phyloP scores from a whole-genome alignment of 2,888 invertebrate species.

The Acronicta aceris region DNA sequence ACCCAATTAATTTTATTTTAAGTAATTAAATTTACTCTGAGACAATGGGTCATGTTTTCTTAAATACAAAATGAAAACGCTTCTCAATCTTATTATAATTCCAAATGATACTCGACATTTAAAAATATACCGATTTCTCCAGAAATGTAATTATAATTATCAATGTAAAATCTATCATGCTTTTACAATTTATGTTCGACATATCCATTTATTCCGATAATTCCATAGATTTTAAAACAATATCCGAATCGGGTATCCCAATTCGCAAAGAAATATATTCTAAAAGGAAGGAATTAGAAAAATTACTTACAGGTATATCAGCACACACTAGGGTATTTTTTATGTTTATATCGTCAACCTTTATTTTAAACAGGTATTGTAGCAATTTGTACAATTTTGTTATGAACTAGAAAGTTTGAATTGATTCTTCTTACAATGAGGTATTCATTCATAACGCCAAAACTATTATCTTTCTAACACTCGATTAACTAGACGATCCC shows the following conservation, averaged over 20 bases:
- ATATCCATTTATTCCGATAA: conserved; percentile 75
- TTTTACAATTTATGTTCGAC: conserved; percentile 74
- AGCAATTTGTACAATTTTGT: conserved; percentile 68
- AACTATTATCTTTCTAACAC: conserved; percentile 65
- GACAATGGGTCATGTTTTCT: conserved; percentile 72
- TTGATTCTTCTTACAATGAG: conserved; percentile 72
- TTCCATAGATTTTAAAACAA: conserved; percentile 58
- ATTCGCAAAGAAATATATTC: conserved; percentile 65
- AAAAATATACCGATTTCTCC: conserved; percentile 79
- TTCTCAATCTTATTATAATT: conserved; percentile 76
- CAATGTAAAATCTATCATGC: conserved; percentile 77
- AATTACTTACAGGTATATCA: conserved; percentile 63
- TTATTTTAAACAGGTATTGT: conserved; percentile 50
- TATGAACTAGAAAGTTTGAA: conserved; percentile 59
- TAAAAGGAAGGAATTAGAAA: conserved; percentile 62
- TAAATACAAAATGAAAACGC: conserved; percentile 71
- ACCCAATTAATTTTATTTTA: conserved; percentile 83
- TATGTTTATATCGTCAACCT: conserved; percentile 40
- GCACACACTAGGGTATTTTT: conserved; percentile 66
- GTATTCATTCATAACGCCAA: conserved; percentile 76
- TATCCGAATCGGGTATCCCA: conserved; percentile 68
- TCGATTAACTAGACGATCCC: conserved; percentile 63
- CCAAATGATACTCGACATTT: conserved; percentile 80
- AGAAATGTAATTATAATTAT: conserved; percentile 67
- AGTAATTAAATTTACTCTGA: conserved; percentile 79